A percentile compares a stretch with the other conserved stretches of the same genome.
Conservation (phyloP, 2,797 vertebrate genomes). For the Phrynocephalus guinanensis region DNA sequence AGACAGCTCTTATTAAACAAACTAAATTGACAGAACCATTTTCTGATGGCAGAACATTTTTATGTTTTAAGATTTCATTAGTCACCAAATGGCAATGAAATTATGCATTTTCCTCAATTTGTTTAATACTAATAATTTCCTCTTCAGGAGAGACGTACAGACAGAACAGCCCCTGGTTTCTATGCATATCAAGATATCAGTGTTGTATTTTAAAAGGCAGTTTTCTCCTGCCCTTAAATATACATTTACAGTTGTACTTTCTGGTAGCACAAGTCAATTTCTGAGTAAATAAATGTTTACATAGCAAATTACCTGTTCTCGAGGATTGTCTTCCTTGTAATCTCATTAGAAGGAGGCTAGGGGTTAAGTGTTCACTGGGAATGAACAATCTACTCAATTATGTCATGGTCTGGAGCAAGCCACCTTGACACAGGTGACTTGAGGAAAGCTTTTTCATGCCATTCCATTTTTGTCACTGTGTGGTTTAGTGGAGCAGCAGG, state of each 20-base stretch:
- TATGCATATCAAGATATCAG: conserved; percentile 25
- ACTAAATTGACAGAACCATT: background rate
- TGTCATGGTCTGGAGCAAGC: background rate
- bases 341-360: conserved; percentile 33
- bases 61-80: conserved; percentile 50
- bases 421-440: conserved; percentile 28
- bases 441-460: conserved; percentile 9
- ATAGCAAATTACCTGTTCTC: conserved; percentile 1
- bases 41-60: conserved; percentile 33
- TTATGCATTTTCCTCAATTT: background rate
- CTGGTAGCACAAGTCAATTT: background rate
- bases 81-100: background rate
- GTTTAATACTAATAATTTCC: conserved; percentile 49
- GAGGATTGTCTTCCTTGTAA: conserved; percentile 1
- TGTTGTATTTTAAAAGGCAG: conserved; percentile 48
- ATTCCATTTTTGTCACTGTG: background rate
- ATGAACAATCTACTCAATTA: conserved; percentile 4
- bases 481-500: background rate
- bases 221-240: background rate
- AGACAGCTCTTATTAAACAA: background rate
- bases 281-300: conserved; percentile 11
- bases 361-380: conserved; percentile 14
- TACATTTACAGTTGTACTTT: conserved; percentile 3
- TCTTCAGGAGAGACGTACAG: conserved; percentile 33
- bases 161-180: conserved; percentile 40